These are phyloP conservation scores for Rhadina sibilatrix DNA, from an alignment of 2,113 vertebrate species.

Conservation along the genomic window DNA sequence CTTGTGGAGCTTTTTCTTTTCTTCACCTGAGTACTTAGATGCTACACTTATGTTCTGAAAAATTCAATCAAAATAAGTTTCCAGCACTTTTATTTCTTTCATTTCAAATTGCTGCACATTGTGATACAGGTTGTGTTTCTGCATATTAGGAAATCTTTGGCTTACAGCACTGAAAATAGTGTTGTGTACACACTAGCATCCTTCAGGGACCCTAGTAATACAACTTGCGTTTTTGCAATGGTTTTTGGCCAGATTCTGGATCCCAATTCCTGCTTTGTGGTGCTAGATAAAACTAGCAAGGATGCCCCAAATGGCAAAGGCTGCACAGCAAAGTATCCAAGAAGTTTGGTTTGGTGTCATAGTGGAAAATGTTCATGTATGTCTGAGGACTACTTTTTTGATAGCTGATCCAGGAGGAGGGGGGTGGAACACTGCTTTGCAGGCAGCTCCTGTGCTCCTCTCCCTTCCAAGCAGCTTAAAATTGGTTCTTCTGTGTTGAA, in stretches of 20 bases:
- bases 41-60: background rate
- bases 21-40: background rate
- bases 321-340: background rate
- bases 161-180: background rate
- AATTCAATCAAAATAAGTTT: conserved; percentile 5
- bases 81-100: background rate
- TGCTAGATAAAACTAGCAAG: background rate
- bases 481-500: background rate
- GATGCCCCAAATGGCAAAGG: background rate
- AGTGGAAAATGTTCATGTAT: background rate
- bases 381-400: background rate
- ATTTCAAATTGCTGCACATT: background rate
- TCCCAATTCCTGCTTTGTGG: background rate
- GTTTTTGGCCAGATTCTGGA: background rate
- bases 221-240: background rate
- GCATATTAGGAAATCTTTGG: background rate
- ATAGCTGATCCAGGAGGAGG: background rate
- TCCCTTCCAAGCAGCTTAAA: background rate
- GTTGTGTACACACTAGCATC: background rate
- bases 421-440: background rate
- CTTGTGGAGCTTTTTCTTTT: background rate
- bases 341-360: background rate
- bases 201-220: background rate
- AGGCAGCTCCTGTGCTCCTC: background rate
- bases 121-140: background rate